A percentile compares a stretch with the other conserved stretches of the same genome.
Evolutionary conservation across 2,888 invertebrate genomes (phyloP).

Genomic region (Synergus itoensis): DNA sequence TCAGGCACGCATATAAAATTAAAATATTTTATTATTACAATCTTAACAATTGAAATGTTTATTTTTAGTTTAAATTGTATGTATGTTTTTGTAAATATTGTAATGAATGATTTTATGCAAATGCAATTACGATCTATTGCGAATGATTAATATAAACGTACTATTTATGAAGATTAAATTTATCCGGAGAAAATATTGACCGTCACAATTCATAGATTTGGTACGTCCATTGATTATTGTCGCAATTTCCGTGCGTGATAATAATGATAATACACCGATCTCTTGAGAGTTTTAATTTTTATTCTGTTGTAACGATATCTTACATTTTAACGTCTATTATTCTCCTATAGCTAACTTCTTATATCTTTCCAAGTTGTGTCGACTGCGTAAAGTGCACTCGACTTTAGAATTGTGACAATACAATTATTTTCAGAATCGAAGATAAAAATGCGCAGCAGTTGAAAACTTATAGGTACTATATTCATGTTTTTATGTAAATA

Average conservation of each 20-base stretch:
- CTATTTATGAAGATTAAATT: conserved; percentile 68
- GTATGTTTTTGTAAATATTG: conserved; percentile 76
- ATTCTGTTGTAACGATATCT: conserved; percentile 30
- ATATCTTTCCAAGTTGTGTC: conserved; percentile 43
- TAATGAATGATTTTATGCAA: conserved; percentile 71
- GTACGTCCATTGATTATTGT: conserved; percentile 41
- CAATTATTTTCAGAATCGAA: conserved; percentile 44
- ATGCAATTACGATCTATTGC: conserved; percentile 64
- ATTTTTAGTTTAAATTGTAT: conserved; percentile 68
- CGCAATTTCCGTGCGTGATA: conserved; percentile 43
- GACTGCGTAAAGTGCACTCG: conserved; percentile 49
- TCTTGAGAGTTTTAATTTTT: conserved; percentile 40
- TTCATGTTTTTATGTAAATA: conserved; percentile 77
- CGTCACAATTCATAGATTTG: conserved; percentile 37
- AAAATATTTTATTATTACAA: conserved; percentile 63
- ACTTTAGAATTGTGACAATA: conserved; percentile 68
- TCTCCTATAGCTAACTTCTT: conserved; percentile 43
- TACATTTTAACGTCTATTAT: conserved; percentile 44
- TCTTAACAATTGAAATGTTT: conserved; percentile 62
- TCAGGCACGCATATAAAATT: conserved; percentile 47
- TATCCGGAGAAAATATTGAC: conserved; percentile 43
- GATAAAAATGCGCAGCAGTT: conserved; percentile 68
- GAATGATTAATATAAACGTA: conserved; percentile 68
- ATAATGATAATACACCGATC: conserved; percentile 53
- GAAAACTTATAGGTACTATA: conserved; percentile 73